Base-by-base conservation (phyloP, 1,140 invertebrate species). In the Episyrphus balteatus region DNA sequence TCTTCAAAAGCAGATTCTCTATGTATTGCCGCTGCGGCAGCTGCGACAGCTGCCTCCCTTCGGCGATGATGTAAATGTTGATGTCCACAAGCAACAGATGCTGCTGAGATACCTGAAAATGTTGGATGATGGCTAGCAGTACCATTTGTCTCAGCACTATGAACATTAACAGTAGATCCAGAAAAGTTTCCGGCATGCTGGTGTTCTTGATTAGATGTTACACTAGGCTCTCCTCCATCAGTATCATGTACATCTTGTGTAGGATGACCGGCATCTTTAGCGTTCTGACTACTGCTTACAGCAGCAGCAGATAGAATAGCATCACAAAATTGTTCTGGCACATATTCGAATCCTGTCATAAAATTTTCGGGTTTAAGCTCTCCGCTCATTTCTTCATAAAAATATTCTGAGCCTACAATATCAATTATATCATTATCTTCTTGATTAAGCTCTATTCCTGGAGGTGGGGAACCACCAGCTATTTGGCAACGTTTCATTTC, bases 371-470 rank as follows among this genome's bases (percentile, higher is more conserved):
- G 60, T 34, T 66, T 66, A 0, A 66, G 53, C 43, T 66, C 62
- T 1, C 62, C 62, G 13, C 65, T 66, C 62, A 66, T 66, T 33
- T 66, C 62, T 49, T 66, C 62, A 44, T 66, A 66, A 17, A 66
- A 66, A 42, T 66, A 66, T 48, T 66, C 62, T 1, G 62, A 63
- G 26, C 62, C 62, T 14, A 66, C 62, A 32, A 66, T 66, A 31
- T 66, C 62, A 21, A 66, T 66, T 19, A 66, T 66, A 31, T 66
- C 62, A 39, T 66, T 66, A 32, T 66, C 62, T 48, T 66, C 62
- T 53, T 66, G 62, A 40, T 66, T 66, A 0, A 66, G 47, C 43
- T 66, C 62, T 30, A 66, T 66, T 0, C 62, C 62, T 0, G 62
- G 62, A 0, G 62, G 62, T 1, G 62, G 62, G 11, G 62, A 66